Conservation (phyloP, 2,888 invertebrate species). For the Romanomermis culicivorax region DNA sequence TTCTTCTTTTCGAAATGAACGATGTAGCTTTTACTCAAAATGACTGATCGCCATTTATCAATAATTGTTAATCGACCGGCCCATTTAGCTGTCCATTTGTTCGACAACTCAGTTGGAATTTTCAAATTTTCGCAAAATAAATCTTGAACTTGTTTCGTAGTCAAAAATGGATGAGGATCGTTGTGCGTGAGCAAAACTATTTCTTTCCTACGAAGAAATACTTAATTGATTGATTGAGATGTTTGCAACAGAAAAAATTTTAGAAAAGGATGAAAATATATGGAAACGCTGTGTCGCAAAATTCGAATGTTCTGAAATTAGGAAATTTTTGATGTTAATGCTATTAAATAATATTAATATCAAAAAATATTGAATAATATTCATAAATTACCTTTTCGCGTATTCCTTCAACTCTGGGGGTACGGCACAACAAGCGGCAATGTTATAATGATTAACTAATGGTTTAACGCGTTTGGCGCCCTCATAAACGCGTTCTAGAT, state of each 20-base stretch:
- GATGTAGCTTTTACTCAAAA: conserved; percentile 6
- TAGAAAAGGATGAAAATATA: too few species aligned
- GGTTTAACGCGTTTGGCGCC: conserved; percentile 14
- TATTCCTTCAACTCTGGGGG: conserved; percentile 69
- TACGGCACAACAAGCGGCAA: conserved; percentile 31
- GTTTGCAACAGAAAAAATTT: too few species aligned
- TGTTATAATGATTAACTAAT: conserved; percentile 21
- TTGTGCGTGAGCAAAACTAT: conserved; percentile 83
- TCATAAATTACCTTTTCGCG: conserved; percentile 63
- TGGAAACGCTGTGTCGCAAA: too few species aligned
- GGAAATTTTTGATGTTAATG: too few species aligned
- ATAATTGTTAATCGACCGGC: conserved; percentile 6
- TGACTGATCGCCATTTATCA: neutral
- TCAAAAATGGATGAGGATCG: conserved; percentile 46
- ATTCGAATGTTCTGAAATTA: too few species aligned
- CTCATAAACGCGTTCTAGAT: conserved; percentile 16
- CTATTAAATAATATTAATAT: too few species aligned
- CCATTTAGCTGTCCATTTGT: neutral
- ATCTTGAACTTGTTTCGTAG: neutral
- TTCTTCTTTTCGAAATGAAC: conserved; percentile 4
- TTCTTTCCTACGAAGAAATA: too few species aligned
- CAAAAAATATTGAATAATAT: too few species aligned
- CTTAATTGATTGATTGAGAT: too few species aligned
- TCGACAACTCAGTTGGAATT: neutral
- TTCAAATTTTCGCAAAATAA: neutral